A percentile compares a stretch with the other conserved stretches of the same genome.
Conservation (phyloP, 2,888 invertebrate genomes). For the Chrysolina haemoptera region DNA sequence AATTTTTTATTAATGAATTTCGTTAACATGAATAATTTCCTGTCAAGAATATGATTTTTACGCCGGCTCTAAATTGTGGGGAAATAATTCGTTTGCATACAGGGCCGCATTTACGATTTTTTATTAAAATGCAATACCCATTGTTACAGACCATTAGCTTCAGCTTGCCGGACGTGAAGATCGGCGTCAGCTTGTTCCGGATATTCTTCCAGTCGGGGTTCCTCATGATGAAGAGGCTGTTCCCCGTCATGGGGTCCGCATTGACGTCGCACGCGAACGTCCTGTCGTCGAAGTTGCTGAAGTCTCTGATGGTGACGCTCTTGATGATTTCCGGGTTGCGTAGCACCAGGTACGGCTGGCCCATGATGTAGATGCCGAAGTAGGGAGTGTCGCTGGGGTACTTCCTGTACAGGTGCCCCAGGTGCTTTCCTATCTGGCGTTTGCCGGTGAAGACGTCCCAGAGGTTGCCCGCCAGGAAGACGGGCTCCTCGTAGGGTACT, state of each 20-base stretch:
- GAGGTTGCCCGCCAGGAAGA: constrained; percentile 57
- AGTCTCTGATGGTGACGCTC: constrained; percentile 69
- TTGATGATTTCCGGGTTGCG: constrained; percentile 70
- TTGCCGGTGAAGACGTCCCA: constrained; percentile 59
- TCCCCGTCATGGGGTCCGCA: constrained; percentile 68
- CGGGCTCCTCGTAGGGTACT: constrained; percentile 57
- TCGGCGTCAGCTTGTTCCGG: constrained; percentile 71
- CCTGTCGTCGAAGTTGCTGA: constrained; percentile 70
- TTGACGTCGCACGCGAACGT: constrained; percentile 69
- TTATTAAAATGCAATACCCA: too few relatives aligned
- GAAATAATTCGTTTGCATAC: too few relatives aligned
- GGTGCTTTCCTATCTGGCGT: constrained; percentile 64
- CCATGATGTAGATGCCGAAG: constrained; percentile 70
- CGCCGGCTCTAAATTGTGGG: too few relatives aligned
- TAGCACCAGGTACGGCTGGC: constrained; percentile 70
- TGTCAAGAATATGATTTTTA: too few relatives aligned
- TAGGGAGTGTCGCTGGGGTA: constrained; percentile 58
- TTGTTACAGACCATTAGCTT: constrained; percentile 72
- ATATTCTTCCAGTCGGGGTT: constrained; percentile 73
- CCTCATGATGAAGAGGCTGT: constrained; percentile 69
- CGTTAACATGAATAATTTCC: too few relatives aligned
- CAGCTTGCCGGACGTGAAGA: constrained; percentile 73
- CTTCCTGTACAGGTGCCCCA: constrained; percentile 64
- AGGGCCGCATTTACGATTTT: too few relatives aligned
- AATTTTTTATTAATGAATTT: too few relatives aligned